Evolutionary conservation across 2,797 vertebrate genomes (phyloP), one percentile per base, ranked within the genome.

Genomic region (Macrochelys suwanniensis): DNA sequence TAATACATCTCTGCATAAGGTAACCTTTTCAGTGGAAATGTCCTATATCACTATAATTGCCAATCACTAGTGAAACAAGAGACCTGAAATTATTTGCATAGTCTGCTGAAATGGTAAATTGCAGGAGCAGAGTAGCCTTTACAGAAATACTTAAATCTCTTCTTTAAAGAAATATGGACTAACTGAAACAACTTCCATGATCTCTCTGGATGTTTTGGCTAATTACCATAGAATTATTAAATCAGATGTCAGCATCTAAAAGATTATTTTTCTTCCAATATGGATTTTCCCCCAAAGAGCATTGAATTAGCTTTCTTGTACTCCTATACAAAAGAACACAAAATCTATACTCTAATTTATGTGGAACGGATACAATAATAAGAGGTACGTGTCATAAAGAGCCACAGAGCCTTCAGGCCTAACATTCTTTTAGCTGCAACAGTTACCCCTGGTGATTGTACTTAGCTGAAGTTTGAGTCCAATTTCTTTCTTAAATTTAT

Each of bases 291-390:
- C 83, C 80, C 59, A 82, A 94, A 95, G 93, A 94, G 61, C 53
- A 93, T 90, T 90, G 88, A 91, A 92, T 97, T 97, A 96, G 56
- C 87, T 96, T 96, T 96, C 94, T 89, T 84, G 5, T 94, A 74
- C 82, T 82, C 37, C 77, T 94, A 84, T 74, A 89, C 89, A 78
- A 80, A 95, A 84, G 47, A 97, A 68, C 92, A 97, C 74, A 96
- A 96, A 96, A 97, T 97, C 97, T 89, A 95, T 97, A 89, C 5
- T 5, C 80, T 96, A 82, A 95, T 96, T 97, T 96, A 97, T 96
- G 95, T 97, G 95, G 85, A 96, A 68, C 65, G 79, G 92, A 94
- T 96, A 97, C 86, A 97, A 89, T 96, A 96, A 95, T 97, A 96
- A 94, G 91, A 84, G 91, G 65, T 85, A 89, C 89, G 95, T 94